Evolutionary conservation across 1,140 invertebrate genomes (phyloP).

Genomic region (Polypedilum pembai): DNA sequence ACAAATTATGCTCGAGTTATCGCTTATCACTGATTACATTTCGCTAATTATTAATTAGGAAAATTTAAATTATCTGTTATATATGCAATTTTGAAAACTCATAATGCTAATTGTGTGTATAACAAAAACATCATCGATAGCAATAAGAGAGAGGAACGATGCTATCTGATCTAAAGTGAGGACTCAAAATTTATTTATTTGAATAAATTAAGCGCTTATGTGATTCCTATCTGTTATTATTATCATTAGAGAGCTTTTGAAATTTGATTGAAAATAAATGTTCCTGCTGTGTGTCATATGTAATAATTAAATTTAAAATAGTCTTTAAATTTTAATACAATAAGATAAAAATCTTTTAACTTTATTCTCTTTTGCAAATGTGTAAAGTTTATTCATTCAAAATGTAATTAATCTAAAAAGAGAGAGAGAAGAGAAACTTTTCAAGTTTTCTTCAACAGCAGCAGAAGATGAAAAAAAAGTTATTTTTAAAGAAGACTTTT

Average conservation of each 20-base stretch:
- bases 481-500: not conserved
- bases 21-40: not conserved
- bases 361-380: not conserved
- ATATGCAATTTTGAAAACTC: constrained; percentile 21
- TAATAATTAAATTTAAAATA: too few relatives aligned
- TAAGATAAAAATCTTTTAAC: too few relatives aligned
- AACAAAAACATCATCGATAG: not conserved
- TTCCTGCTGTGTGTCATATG: too few relatives aligned
- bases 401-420: constrained; percentile 13
- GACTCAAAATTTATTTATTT: not conserved
- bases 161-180: not conserved
- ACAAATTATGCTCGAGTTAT: constrained; percentile 1
- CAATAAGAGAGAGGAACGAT: not conserved
- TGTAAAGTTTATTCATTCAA: not conserved
- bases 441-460: not conserved
- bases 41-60: constrained; percentile 26
- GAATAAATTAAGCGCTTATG: constrained; percentile 11
- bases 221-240: not conserved
- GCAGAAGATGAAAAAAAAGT: constrained; percentile 4
- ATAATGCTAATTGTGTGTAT: constrained; percentile 13
- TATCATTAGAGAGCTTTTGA: too few relatives aligned
- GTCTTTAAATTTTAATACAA: too few relatives aligned
- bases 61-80: constrained; percentile 26
- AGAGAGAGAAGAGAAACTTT: not conserved
- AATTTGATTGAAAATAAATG: too few relatives aligned